Percentiles rank a stretch among this genome's conserved stretches.
phyloP scores from a whole-genome alignment of 2,797 vertebrate species.

The Sebastes umbrosus region DNA sequence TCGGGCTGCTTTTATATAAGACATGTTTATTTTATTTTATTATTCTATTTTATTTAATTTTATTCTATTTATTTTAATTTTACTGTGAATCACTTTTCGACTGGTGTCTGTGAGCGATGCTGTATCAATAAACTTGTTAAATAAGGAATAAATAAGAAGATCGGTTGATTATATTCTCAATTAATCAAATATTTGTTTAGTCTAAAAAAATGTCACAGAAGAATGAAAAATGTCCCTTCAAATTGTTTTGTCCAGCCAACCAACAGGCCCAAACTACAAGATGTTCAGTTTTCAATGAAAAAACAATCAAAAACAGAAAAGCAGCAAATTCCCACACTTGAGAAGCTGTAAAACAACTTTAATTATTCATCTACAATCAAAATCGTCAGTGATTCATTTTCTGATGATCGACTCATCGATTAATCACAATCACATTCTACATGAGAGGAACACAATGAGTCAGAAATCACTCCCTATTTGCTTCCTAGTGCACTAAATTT shows the following conservation, averaged over 20 bases:
- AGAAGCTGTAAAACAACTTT: neutral
- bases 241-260: neutral
- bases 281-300: neutral
- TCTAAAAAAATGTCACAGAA: neutral
- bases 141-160: neutral
- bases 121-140: too few relatives aligned
- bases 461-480: neutral
- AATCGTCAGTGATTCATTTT: neutral
- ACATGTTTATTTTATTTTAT: too few relatives aligned
- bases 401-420: neutral
- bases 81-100: too few relatives aligned
- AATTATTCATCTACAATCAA: neutral
- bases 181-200: neutral
- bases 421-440: neutral
- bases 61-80: too few relatives aligned
- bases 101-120: too few relatives aligned
- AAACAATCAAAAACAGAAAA: neutral
- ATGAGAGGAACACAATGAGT: neutral
- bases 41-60: too few relatives aligned
- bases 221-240: neutral
- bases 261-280: neutral
- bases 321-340: neutral
- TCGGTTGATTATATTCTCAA: neutral
- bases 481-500: neutral
- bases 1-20: rapidly evolving